Conservation (phyloP, 2,113 vertebrate genomes). For the Oncorhynchus masou region DNA sequence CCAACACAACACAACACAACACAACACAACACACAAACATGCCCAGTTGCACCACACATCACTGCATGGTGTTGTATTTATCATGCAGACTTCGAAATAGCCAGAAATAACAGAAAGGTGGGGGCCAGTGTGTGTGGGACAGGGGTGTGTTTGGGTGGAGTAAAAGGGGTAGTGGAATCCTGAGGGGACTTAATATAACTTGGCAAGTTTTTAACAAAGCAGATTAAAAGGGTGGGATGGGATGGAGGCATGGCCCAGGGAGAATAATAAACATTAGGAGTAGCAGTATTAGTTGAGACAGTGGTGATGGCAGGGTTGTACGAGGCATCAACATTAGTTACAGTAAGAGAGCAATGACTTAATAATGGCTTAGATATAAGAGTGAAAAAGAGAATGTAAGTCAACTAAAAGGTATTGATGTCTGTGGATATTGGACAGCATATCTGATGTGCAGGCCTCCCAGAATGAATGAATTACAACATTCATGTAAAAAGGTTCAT, state of each 20-base stretch:
- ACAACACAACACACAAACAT: too few relatives aligned
- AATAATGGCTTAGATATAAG: too few relatives aligned
- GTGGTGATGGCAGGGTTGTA: too few relatives aligned
- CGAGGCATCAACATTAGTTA: background rate
- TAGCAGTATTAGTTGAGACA: background rate
- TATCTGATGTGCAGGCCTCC: too few relatives aligned
- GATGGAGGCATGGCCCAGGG: background rate
- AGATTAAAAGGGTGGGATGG: constrained; percentile 20
- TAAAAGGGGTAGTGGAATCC: background rate
- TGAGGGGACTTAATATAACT: background rate
- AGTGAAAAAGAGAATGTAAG: background rate
- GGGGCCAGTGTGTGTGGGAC: background rate
- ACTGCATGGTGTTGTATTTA: too few relatives aligned
- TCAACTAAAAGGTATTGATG: background rate
- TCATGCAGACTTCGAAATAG: too few relatives aligned
- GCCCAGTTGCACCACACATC: too few relatives aligned
- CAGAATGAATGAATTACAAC: too few relatives aligned
- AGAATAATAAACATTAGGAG: background rate
- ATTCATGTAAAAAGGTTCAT: too few relatives aligned
- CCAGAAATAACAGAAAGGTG: background rate
- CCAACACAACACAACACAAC: too few relatives aligned
- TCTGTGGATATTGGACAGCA: background rate
- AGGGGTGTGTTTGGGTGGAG: background rate
- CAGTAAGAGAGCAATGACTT: background rate
- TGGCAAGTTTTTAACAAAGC: constrained; percentile 31